Conservation (phyloP, 2,113 vertebrate genomes). For the Lutjanus erythropterus region DNA sequence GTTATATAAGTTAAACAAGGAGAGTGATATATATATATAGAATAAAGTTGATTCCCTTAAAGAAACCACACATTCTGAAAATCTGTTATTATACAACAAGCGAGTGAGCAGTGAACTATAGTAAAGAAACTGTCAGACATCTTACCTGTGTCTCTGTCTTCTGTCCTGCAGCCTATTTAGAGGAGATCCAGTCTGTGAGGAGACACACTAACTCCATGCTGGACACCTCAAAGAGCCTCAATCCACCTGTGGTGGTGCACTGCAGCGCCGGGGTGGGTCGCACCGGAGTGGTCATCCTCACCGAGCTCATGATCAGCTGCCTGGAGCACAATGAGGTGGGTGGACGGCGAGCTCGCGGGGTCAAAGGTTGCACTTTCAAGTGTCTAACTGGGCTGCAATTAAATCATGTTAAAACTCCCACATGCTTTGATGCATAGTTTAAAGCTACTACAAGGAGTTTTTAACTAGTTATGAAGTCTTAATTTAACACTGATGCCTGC, state of each 20-base stretch:
- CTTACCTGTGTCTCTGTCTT: background rate
- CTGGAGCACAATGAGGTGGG: slow-evolving; percentile 95
- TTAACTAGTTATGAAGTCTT: too few species aligned
- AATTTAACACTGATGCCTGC: too few species aligned
- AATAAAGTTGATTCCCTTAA: background rate
- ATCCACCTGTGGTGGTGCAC: slow-evolving; percentile 93
- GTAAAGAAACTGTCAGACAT: background rate
- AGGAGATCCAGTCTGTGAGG: slow-evolving; percentile 95
- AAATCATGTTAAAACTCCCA: too few species aligned
- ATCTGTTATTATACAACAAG: background rate
- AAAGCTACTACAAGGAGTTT: too few species aligned
- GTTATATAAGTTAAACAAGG: too few species aligned
- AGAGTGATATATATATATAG: too few species aligned
- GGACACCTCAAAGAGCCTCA: slow-evolving; percentile 88
- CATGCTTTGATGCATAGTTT: too few species aligned
- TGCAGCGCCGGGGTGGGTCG: slow-evolving; percentile 94
- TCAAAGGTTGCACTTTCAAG: background rate
- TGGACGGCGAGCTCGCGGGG: background rate
- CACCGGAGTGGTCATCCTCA: slow-evolving; percentile 93
- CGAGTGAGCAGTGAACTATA: background rate
- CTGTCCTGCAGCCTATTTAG: slow-evolving; percentile 89
- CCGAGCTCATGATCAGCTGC: slow-evolving; percentile 95
- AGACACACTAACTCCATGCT: slow-evolving; percentile 95
- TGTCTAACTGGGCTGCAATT: background rate
- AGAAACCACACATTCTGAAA: background rate